These are phyloP conservation scores for Falco rusticolus DNA, from an alignment of 2,797 vertebrate species.

Conservation along the genomic window DNA sequence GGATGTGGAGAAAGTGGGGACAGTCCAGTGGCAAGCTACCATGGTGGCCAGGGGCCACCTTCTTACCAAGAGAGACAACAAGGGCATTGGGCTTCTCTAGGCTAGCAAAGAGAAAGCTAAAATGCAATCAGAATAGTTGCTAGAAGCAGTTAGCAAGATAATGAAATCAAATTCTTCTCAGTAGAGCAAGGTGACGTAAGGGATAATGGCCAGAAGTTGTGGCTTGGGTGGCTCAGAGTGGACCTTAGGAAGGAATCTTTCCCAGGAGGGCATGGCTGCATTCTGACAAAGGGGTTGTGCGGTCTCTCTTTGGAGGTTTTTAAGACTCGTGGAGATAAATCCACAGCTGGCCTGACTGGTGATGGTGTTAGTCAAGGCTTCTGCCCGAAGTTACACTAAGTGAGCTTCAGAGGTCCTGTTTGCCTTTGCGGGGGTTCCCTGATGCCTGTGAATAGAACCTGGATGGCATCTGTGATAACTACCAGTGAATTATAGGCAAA, in stretches of 20 bases:
- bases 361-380: not conserved
- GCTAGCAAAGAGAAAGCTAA: not conserved
- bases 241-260: not conserved
- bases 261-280: not conserved
- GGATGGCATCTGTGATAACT: not conserved
- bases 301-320: not conserved
- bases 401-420: not conserved
- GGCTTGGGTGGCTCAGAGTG: not conserved
- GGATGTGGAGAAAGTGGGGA: not conserved
- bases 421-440: not conserved
- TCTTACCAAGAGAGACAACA: not conserved
- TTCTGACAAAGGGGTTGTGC: not conserved
- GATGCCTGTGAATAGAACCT: not conserved
- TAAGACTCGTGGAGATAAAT: not conserved
- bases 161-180: not conserved
- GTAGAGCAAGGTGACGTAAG: not conserved
- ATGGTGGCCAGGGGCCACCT: not conserved
- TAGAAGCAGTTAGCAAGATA: not conserved
- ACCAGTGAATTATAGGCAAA: not conserved
- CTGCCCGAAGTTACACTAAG: not conserved
- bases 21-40: not conserved
- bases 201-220: not conserved
- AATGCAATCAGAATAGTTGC: not conserved
- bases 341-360: not conserved
- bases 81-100: not conserved